Conservation (phyloP, 2,797 vertebrate species). For the Taeniopygia guttata region DNA sequence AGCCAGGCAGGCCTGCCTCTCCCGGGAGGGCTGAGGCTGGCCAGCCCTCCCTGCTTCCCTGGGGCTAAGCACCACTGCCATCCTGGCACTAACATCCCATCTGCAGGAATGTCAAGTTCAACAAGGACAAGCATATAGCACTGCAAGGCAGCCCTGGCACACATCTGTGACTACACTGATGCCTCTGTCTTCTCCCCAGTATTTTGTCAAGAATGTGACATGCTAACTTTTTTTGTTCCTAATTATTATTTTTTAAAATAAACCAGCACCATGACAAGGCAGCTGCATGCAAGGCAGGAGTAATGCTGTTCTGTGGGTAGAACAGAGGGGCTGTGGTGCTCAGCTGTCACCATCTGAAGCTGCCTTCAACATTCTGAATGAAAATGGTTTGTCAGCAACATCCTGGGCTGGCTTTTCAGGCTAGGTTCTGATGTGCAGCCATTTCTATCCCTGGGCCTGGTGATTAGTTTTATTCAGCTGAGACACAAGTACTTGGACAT, state of each 20-base stretch:
- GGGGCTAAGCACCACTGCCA: background rate
- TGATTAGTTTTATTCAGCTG: background rate
- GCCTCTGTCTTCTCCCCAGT: background rate
- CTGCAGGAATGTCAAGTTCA: background rate
- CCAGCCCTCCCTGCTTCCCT: background rate
- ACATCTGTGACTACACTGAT: background rate
- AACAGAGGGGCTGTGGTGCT: background rate
- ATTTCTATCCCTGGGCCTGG: background rate
- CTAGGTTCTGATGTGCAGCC: background rate
- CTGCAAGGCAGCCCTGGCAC: background rate
- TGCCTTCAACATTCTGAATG: background rate
- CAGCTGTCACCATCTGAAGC: background rate
- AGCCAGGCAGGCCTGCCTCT: background rate
- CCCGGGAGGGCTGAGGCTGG: fast-evolving
- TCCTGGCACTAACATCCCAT: background rate
- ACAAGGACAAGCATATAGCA: background rate
- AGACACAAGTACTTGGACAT: background rate
- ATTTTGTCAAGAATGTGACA: background rate
- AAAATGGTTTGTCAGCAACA: background rate
- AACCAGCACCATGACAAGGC: background rate
- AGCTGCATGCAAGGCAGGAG: background rate
- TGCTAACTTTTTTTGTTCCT: background rate
- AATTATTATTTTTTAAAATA: background rate
- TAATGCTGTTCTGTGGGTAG: background rate
- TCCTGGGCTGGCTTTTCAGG: background rate